Percentiles rank a stretch among this genome's conserved stretches.
These are phyloP conservation scores for Deroptyus accipitrinus DNA, from an alignment of 2,113 vertebrate species.

Conservation along the genomic window DNA sequence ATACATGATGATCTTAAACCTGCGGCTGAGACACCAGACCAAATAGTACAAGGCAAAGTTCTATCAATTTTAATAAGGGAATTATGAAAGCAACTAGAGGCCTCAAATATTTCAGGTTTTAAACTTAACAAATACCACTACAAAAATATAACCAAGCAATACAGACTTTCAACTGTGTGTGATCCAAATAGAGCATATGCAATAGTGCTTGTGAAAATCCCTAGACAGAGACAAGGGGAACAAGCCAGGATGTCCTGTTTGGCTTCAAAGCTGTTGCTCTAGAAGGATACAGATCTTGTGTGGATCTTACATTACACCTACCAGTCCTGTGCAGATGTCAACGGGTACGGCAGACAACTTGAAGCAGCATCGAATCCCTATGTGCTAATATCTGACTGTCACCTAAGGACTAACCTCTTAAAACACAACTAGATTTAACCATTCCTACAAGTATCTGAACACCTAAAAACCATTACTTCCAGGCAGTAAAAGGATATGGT, in stretches of 20 bases:
- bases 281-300: neutral
- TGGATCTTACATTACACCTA: neutral
- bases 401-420: neutral
- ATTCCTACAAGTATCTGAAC: neutral
- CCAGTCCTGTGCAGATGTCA: neutral
- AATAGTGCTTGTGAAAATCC: neutral
- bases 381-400: neutral
- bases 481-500: neutral
- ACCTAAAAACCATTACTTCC: neutral
- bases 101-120: neutral
- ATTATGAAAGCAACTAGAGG: neutral
- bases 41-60: neutral
- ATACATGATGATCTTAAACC: neutral
- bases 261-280: neutral
- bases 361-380: neutral
- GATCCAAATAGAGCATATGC: neutral
- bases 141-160: neutral
- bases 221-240: neutral
- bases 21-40: neutral
- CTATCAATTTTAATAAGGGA: neutral
- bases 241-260: neutral
- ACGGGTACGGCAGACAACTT: neutral
- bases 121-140: neutral
- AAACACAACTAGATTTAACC: neutral
- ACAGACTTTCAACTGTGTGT: neutral